Conservation (phyloP, 2,797 vertebrate species). For the Choloepus didactylus region DNA sequence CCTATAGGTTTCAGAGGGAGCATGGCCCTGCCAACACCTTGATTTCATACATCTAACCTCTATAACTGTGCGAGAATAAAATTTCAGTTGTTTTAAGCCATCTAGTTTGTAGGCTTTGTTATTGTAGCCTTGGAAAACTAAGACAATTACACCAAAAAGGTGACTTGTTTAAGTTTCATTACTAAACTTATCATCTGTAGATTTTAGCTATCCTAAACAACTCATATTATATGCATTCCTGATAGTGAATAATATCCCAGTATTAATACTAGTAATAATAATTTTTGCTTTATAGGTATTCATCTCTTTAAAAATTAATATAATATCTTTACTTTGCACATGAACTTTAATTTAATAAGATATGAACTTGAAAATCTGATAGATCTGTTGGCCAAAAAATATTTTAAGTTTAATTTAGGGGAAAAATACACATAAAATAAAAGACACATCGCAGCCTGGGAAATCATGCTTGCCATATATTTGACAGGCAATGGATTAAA, state of each 20-base stretch:
- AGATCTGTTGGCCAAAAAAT: background rate
- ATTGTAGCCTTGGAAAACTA: no score
- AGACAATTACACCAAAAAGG: no score
- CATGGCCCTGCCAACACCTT: no score
- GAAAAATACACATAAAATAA: slow-evolving; percentile 36
- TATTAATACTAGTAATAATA: slow-evolving; percentile 46
- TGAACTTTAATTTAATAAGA: background rate
- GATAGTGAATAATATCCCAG: background rate
- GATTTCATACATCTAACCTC: no score
- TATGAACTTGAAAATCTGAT: slow-evolving; percentile 45
- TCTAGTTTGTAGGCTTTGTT: no score
- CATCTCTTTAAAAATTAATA: slow-evolving; percentile 7
- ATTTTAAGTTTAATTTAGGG: background rate
- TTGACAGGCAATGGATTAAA: background rate
- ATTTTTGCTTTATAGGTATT: slow-evolving; percentile 13
- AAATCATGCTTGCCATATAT: background rate
- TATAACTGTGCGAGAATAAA: no score
- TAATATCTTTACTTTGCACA: background rate
- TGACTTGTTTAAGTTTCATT: background rate
- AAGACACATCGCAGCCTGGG: background rate
- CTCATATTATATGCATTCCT: background rate
- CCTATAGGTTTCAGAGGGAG: no score
- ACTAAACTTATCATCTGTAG: slow-evolving; percentile 36
- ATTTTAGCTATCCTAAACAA: slow-evolving; percentile 51
- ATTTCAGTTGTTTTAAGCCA: no score